A percentile compares a stretch with the other conserved stretches of the same genome.
Conservation (phyloP, 2,888 invertebrate species). For the Seira ritae region DNA sequence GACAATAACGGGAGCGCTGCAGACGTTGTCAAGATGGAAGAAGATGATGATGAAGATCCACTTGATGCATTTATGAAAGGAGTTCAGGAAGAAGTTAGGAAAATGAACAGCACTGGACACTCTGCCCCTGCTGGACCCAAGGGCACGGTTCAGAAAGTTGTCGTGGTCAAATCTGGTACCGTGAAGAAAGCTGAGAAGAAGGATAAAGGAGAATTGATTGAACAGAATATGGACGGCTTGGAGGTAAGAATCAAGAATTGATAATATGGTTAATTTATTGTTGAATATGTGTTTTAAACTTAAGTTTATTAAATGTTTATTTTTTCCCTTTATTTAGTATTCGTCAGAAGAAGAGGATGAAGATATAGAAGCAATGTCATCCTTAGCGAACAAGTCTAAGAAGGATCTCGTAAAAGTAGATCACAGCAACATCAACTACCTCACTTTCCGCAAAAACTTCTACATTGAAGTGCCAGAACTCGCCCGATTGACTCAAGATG, state of each 20-base stretch:
- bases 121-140: constrained; percentile 43
- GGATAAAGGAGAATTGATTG: constrained; percentile 97
- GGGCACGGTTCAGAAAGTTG: constrained; percentile 79
- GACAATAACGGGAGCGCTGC: constrained; percentile 66
- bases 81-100: constrained; percentile 87
- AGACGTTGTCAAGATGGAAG: constrained; percentile 77
- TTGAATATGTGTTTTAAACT: neutral
- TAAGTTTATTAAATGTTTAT: constrained; percentile 29
- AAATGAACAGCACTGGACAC: constrained; percentile 79
- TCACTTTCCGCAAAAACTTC: constrained; percentile 94
- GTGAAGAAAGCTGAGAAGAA: constrained; percentile 84
- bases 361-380: constrained; percentile 93
- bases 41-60: constrained; percentile 87
- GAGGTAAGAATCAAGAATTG: constrained; percentile 81
- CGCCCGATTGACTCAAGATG: constrained; percentile 90
- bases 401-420: constrained; percentile 96
- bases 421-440: constrained; percentile 90
- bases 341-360: constrained; percentile 98
- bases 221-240: constrained; percentile 97
- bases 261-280: no score
- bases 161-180: constrained; percentile 87
- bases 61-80: constrained; percentile 96
- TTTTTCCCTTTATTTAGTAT: constrained; percentile 80
- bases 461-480: constrained; percentile 99
- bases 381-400: constrained; percentile 91